phyloP scores from a whole-genome alignment of 2,888 invertebrate genomes.

The Cordilura impudica region DNA sequence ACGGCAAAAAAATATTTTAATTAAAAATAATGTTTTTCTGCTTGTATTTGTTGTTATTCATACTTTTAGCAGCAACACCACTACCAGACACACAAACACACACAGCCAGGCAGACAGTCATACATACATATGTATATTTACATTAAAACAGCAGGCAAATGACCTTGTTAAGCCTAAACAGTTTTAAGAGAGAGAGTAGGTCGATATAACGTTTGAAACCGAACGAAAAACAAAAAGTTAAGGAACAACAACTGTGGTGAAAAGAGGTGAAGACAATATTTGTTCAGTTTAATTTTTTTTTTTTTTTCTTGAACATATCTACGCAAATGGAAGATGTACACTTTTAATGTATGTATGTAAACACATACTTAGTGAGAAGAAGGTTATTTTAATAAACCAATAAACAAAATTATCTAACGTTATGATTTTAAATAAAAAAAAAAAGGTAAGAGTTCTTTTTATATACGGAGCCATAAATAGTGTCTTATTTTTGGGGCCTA shows the following conservation, averaged over 20 bases:
- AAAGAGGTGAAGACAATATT: slow-evolving; percentile 13
- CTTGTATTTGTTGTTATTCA: slow-evolving; percentile 17
- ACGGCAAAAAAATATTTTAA: slow-evolving; percentile 40
- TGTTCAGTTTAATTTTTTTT: too few relatives aligned
- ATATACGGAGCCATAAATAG: too few relatives aligned
- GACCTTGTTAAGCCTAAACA: slow-evolving; percentile 52
- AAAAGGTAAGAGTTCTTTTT: too few relatives aligned
- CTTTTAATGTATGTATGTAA: slow-evolving; percentile 8
- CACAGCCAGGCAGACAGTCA: neutral
- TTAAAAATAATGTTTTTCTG: slow-evolving; percentile 48
- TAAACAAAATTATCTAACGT: too few relatives aligned
- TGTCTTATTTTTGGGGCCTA: too few relatives aligned
- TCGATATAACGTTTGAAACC: neutral
- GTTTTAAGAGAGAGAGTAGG: slow-evolving; percentile 1
- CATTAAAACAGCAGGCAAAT: slow-evolving; percentile 31
- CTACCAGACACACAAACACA: slow-evolving; percentile 3
- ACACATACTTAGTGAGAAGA: neutral
- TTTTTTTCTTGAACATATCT: too few relatives aligned
- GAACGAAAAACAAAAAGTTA: neutral
- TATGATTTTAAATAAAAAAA: too few relatives aligned
- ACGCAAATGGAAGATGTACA: slow-evolving; percentile 9
- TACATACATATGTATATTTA: slow-evolving; percentile 2
- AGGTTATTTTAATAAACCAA: too few relatives aligned
- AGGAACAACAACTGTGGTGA: slow-evolving; percentile 38
- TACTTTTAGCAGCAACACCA: neutral